Evolutionary conservation across 2,113 vertebrate species (phyloP).

Genomic region (Lamprologus tigripictilis): DNA sequence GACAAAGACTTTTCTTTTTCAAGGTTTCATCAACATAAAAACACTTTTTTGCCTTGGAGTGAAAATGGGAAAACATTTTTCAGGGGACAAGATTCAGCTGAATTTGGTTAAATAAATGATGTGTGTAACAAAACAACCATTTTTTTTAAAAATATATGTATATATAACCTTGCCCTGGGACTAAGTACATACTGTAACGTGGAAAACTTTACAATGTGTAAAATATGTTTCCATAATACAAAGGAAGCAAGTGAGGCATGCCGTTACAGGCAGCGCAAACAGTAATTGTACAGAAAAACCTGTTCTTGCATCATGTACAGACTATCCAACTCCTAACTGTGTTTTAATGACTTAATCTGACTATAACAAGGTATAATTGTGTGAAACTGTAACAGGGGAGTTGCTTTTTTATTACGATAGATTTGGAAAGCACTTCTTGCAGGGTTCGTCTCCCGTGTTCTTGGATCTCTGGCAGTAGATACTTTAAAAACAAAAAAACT

Average conservation of each 20-base stretch:
- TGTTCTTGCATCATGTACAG: slow-evolving; percentile 23
- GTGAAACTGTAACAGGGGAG: neutral
- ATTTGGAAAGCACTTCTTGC: neutral
- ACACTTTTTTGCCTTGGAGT: neutral
- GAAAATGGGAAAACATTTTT: slow-evolving; percentile 26
- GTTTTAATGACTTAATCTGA: neutral
- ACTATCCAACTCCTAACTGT: neutral
- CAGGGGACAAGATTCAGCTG: neutral
- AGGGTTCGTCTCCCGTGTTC: slow-evolving; percentile 10
- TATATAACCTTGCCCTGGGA: neutral
- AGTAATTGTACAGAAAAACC: slow-evolving; percentile 35
- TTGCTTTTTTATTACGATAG: neutral
- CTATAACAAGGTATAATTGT: neutral
- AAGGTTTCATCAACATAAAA: neutral
- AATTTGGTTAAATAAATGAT: neutral
- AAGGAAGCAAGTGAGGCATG: slow-evolving; percentile 73
- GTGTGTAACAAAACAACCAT: neutral
- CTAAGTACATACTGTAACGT: neutral
- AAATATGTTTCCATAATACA: slow-evolving; percentile 57
- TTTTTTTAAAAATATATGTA: rapidly evolving
- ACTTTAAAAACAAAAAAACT: slow-evolving; percentile 30
- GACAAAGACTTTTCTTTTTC: neutral
- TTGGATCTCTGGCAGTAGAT: slow-evolving; percentile 37
- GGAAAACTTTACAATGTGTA: neutral
- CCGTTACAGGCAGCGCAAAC: slow-evolving; percentile 69